Conservation (phyloP, 2,113 vertebrate species). For the Xenopus laevis region DNA sequence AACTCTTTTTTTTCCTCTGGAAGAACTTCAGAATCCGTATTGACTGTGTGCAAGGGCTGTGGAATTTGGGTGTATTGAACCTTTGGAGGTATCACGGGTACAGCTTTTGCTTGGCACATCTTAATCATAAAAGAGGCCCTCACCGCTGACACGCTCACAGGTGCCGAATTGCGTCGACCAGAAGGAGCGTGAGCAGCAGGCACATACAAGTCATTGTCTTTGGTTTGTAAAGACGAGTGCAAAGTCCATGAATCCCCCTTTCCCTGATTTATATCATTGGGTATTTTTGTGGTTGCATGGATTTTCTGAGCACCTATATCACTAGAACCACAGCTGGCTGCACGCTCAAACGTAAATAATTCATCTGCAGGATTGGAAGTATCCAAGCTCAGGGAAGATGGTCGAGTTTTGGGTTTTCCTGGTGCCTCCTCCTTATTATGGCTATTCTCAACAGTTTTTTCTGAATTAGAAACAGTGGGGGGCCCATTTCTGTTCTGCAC, state of each 20-base stretch:
- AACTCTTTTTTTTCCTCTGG: conserved; percentile 56
- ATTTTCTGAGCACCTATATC: conserved; percentile 52
- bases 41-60: conserved; percentile 72
- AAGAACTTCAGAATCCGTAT: conserved; percentile 40
- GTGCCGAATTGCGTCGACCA: conserved; percentile 87
- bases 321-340: conserved; percentile 51
- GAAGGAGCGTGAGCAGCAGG: conserved; percentile 62
- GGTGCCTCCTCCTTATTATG: conserved; percentile 51
- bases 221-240: conserved; percentile 50
- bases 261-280: not conserved
- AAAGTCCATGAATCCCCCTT: conserved; percentile 54
- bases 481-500: not conserved
- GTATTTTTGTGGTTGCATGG: conserved; percentile 9
- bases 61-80: conserved; percentile 93
- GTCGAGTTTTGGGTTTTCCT: conserved; percentile 61
- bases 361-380: conserved; percentile 54
- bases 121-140: conserved; percentile 94
- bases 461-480: not conserved
- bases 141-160: conserved; percentile 87
- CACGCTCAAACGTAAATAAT: conserved; percentile 63
- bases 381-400: conserved; percentile 71
- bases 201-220: conserved; percentile 57
- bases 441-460: not conserved
- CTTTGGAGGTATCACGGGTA: conserved; percentile 89
- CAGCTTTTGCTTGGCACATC: conserved; percentile 89